Evolutionary conservation across 2,797 vertebrate genomes (phyloP).

Genomic region (Gymnocypris eckloni): DNA sequence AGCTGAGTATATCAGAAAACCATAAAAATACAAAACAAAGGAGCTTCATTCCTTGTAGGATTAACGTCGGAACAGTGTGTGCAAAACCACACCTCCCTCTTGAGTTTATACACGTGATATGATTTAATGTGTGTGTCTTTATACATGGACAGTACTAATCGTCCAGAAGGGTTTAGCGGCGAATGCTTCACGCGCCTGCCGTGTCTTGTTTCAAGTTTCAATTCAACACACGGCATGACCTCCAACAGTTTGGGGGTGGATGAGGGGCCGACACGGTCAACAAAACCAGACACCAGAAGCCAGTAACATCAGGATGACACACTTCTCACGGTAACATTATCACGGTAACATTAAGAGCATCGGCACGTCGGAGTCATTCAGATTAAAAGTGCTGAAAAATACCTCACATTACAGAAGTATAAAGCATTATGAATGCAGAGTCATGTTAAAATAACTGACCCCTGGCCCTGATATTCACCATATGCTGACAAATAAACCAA

Average conservation of each 20-base stretch:
- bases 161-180: slow-evolving; percentile 53
- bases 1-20: slow-evolving; percentile 23
- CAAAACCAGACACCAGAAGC: slow-evolving; percentile 39
- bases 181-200: slow-evolving; percentile 69
- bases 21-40: slow-evolving; percentile 54
- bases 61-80: slow-evolving; percentile 41
- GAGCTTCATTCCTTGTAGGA: slow-evolving; percentile 45
- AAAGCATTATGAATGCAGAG: neutral
- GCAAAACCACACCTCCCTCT: slow-evolving; percentile 21
- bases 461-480: neutral
- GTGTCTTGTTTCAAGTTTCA: slow-evolving; percentile 79
- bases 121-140: slow-evolving; percentile 33
- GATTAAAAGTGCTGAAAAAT: neutral
- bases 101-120: slow-evolving; percentile 36
- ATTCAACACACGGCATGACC: slow-evolving; percentile 59
- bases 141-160: slow-evolving; percentile 44
- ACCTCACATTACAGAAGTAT: neutral
- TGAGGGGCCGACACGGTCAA: slow-evolving; percentile 9
- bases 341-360: neutral
- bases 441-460: neutral
- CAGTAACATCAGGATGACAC: slow-evolving; percentile 23
- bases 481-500: neutral
- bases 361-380: neutral
- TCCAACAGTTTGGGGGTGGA: slow-evolving; percentile 15
- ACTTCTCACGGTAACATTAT: slow-evolving; percentile 30